These are phyloP conservation scores for Lymantria dispar DNA, from an alignment of 2,888 invertebrate genomes.

Conservation along the genomic window DNA sequence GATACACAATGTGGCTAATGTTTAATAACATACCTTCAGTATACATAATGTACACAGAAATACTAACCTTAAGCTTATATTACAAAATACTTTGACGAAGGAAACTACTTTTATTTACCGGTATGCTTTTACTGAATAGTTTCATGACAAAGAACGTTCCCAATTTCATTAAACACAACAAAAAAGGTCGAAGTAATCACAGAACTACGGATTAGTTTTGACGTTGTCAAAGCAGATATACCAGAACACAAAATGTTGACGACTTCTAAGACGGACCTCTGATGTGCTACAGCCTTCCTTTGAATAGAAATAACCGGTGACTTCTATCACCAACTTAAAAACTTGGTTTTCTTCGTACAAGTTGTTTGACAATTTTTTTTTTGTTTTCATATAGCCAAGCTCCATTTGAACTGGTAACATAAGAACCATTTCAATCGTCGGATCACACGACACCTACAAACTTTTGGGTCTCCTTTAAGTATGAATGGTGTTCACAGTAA, in stretches of 20 bases:
- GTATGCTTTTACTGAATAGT: conserved; percentile 51
- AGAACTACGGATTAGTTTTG: conserved; percentile 70
- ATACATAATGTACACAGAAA: conserved; percentile 19
- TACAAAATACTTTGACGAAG: conserved; percentile 35
- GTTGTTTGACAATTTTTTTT: conserved; percentile 55
- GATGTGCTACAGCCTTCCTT: conserved; percentile 45
- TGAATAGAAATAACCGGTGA: conserved; percentile 63
- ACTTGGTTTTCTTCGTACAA: conserved; percentile 48
- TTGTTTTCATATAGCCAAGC: conserved; percentile 43
- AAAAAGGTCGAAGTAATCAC: conserved; percentile 53
- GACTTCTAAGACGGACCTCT: conserved; percentile 44
- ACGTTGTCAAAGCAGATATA: conserved; percentile 70
- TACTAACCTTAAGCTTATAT: conserved; percentile 26
- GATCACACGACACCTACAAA: conserved; percentile 41
- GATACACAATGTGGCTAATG: conserved; percentile 64
- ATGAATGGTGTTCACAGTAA: conserved; percentile 47
- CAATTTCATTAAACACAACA: conserved; percentile 65
- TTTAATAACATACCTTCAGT: conserved; percentile 52
- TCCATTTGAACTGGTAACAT: conserved; percentile 47
- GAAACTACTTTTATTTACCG: conserved; percentile 34
- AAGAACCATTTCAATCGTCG: conserved; percentile 51
- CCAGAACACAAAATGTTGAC: conserved; percentile 66
- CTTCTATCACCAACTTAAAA: conserved; percentile 58
- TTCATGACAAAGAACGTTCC: conserved; percentile 45
- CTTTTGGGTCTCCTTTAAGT: conserved; percentile 40